Evolutionary conservation across 2,113 vertebrate genomes (phyloP), one percentile per base, ranked within the genome.

Genomic region (Oceanodroma tethys): DNA sequence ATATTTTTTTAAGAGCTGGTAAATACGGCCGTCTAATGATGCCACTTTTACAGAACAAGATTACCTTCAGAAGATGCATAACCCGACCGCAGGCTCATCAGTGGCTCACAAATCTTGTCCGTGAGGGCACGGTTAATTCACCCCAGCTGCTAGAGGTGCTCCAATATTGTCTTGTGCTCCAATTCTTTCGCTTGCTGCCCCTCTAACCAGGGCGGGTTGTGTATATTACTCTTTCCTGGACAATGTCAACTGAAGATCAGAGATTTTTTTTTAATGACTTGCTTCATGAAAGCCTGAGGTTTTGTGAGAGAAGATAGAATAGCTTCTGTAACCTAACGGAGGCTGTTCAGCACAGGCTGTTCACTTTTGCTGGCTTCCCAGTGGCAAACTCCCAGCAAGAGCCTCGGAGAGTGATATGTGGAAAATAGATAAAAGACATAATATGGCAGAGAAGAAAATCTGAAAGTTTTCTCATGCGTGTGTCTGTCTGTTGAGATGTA

Each of bases 381-480:
- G 81, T 68, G 48, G 93, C 91, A 90, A 93, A 87, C 26, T 94
- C 81, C 40, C 86, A 93, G 89, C 45, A 73, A 95, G 91, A 91
- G 29, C 79, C 81, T 97, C 55, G 2, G 58, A 95, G 84, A 86
- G 62, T 70, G 91, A 86, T 93, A 95, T 2, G 13, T 78, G 71
- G 23, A 80, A 79, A 85, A 88, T 29, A 94, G 86, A 95, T 94
- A 93, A 92, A 78, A 93, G 65, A 36, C 72, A 72, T 87, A 81
- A 90, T 83, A 74, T 7, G 34, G 38, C 87, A 93, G 94, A 81
- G 74, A 59, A 80, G 88, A 92, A 90, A 95, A 86, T 80, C 89
- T 76, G 86, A 85, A 88, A 36, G 88, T 86, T 97, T 94, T 59
- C 62, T 95, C 71, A 50, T 89, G 86, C 0, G 0, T 83, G 27